A percentile compares a stretch with the other conserved stretches of the same genome.
These are phyloP conservation scores for Eucriotettix oculatus DNA, from an alignment of 2,888 invertebrate species.

Conservation along the genomic window DNA sequence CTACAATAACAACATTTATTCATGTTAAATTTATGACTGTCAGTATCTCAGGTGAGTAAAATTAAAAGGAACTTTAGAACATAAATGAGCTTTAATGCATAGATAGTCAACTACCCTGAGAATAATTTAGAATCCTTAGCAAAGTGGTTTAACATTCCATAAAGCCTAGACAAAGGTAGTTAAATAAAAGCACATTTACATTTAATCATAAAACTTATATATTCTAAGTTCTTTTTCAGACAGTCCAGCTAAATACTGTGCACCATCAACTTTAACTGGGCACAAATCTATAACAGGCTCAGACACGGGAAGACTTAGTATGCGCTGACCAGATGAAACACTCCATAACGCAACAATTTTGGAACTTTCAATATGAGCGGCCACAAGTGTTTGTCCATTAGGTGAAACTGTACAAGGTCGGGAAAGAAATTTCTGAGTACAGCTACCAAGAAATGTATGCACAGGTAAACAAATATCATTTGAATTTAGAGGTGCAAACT, in stretches of 20 bases:
- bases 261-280: slow-evolving; percentile 35
- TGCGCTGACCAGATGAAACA: slow-evolving; percentile 32
- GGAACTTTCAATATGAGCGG: slow-evolving; percentile 60
- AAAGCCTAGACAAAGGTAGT: too few species aligned
- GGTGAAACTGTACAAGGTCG: slow-evolving; percentile 40
- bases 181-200: not conserved
- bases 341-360: slow-evolving; percentile 48
- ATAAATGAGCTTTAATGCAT: too few species aligned
- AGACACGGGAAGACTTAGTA: slow-evolving; percentile 38
- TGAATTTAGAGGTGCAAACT: slow-evolving; percentile 20
- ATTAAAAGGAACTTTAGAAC: too few species aligned
- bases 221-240: slow-evolving; percentile 48
- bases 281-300: slow-evolving; percentile 53
- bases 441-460: slow-evolving; percentile 49
- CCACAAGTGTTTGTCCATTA: slow-evolving; percentile 43
- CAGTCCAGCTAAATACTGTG: slow-evolving; percentile 41
- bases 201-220: not conserved
- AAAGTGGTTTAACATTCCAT: too few species aligned
- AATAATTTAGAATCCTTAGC: too few species aligned
- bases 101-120: too few species aligned
- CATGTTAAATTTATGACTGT: too few species aligned
- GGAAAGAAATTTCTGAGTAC: slow-evolving; percentile 47
- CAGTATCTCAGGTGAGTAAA: too few species aligned
- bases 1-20: too few species aligned
- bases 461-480: slow-evolving; percentile 36